phyloP scores from a whole-genome alignment of 2,113 vertebrate species.

The Xerus inauris region DNA sequence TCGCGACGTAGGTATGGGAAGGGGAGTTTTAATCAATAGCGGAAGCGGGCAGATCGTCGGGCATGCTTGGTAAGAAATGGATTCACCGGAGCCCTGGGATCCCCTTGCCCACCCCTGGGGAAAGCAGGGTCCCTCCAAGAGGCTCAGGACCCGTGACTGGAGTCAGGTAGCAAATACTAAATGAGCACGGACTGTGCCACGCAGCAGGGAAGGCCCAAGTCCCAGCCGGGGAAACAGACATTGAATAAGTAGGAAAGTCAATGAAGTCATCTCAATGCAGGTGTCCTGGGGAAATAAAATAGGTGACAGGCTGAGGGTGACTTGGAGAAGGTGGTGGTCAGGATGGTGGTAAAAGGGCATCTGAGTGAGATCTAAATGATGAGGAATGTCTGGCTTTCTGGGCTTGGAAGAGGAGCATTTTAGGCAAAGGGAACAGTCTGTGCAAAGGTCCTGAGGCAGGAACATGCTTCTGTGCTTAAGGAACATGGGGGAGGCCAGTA shows the following conservation, averaged over 20 bases:
- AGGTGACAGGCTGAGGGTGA: not conserved
- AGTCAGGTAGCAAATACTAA: not conserved
- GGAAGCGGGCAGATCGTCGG: not conserved
- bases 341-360: not conserved
- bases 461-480: not conserved
- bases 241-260: not conserved
- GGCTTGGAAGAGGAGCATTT: not conserved
- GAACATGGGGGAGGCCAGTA: not conserved
- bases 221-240: not conserved
- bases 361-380: not conserved
- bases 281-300: not conserved
- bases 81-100: too few relatives aligned
- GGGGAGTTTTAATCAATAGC: not conserved
- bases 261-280: not conserved
- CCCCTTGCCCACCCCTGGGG: too few relatives aligned
- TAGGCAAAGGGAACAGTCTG: not conserved
- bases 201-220: not conserved
- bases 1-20: not conserved
- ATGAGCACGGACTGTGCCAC: not conserved
- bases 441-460: constrained; percentile 8
- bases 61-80: not conserved
- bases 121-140: not conserved
- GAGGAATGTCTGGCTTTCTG: not conserved
- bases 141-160: not conserved
- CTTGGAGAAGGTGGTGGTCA: not conserved